Evolutionary conservation across 2,113 vertebrate genomes (phyloP).

Genomic region (Marmota monax): DNA sequence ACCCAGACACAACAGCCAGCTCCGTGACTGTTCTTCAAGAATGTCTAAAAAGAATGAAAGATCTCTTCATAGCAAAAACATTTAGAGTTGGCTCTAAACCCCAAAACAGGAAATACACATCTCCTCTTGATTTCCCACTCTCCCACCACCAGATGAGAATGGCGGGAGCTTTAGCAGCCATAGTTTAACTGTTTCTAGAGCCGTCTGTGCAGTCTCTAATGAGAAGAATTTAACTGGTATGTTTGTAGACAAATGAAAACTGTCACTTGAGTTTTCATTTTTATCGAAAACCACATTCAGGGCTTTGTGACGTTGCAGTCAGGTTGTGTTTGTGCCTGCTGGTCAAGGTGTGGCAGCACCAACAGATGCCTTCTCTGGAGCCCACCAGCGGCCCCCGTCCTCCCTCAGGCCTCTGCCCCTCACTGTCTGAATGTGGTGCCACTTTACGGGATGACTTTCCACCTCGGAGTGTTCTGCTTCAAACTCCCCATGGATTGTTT

Average conservation of each 20-base stretch:
- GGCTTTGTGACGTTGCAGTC: not conserved
- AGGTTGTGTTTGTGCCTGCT: not conserved
- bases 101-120: not conserved
- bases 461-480: conserved; percentile 50
- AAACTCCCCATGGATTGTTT: not conserved
- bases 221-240: not conserved
- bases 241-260: not conserved
- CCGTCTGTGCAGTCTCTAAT: too few species aligned
- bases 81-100: not conserved
- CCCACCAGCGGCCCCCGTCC: too few species aligned
- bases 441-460: not conserved
- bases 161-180: not conserved
- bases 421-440: not conserved
- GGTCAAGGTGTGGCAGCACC: not conserved
- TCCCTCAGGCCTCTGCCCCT: not conserved
- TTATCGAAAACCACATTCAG: not conserved
- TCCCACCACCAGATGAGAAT: not conserved
- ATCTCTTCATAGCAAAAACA: not conserved
- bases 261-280: not conserved
- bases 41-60: not conserved
- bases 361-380: not conserved
- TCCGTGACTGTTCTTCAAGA: conserved; percentile 1
- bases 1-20: not conserved
- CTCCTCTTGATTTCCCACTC: not conserved
- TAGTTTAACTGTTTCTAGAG: not conserved